Conservation (phyloP, 2,113 vertebrate species). For the Haplochromis vanheusdeni region DNA sequence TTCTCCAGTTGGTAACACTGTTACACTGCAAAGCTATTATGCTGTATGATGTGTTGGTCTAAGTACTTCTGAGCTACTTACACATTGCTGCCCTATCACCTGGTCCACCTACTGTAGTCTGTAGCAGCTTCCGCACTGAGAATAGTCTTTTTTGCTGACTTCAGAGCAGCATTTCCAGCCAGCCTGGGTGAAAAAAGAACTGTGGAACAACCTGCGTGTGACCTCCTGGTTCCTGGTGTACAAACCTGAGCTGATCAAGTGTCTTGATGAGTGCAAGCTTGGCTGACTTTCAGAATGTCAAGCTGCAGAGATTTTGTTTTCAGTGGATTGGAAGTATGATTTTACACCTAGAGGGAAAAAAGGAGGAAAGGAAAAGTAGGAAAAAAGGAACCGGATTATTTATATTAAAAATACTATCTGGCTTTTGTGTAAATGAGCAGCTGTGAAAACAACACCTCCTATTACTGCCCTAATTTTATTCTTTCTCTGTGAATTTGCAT, state of each 20-base stretch:
- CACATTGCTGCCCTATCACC: background rate
- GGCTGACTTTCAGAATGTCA: background rate
- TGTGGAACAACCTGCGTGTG: background rate
- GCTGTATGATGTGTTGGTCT: background rate
- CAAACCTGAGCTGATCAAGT: slow-evolving; percentile 9
- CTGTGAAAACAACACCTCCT: slow-evolving; percentile 73
- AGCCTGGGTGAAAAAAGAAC: background rate
- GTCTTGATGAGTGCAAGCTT: background rate
- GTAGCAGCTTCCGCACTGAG: background rate
- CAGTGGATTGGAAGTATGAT: background rate
- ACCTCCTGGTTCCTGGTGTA: background rate
- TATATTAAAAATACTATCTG: slow-evolving; percentile 45
- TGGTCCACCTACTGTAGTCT: background rate
- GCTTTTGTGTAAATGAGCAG: slow-evolving; percentile 63
- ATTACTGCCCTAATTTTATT: slow-evolving; percentile 70
- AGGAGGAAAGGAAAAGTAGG: background rate
- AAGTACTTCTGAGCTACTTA: background rate
- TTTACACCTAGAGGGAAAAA: background rate
- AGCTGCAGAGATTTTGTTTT: slow-evolving; percentile 30
- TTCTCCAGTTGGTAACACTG: background rate
- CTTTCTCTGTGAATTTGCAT: slow-evolving; percentile 69
- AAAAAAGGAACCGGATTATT: slow-evolving; percentile 8
- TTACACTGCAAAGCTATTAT: background rate
- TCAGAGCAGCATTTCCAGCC: background rate
- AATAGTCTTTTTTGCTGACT: background rate